Conservation (phyloP, 2,888 invertebrate genomes). For the Chloroclysta siterata region DNA sequence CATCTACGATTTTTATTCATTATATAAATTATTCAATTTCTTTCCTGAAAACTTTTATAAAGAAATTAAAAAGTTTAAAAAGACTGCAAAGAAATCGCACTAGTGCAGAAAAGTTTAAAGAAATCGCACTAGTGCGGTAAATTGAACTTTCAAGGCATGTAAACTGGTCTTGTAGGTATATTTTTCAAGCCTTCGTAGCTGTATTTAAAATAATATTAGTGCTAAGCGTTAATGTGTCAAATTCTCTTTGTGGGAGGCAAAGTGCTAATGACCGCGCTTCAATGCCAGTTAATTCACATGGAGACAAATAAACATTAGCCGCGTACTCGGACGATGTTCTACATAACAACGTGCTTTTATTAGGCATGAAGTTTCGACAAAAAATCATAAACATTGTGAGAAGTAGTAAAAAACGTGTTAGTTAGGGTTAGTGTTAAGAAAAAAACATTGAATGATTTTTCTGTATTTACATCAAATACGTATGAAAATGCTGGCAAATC, state of each 20-base stretch:
- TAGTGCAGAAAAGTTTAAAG: no score
- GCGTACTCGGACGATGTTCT: slow-evolving; percentile 19
- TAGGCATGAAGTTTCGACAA: slow-evolving; percentile 29
- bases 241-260: slow-evolving; percentile 60
- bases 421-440: no score
- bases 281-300: slow-evolving; percentile 45
- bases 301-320: slow-evolving; percentile 45
- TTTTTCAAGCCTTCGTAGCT: neutral
- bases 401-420: no score
- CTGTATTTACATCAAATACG: neutral
- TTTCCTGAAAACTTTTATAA: no score
- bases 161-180: no score
- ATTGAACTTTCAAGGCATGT: no score
- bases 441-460: neutral
- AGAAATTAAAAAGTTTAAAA: no score
- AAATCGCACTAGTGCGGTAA: no score
- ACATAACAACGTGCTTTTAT: slow-evolving; percentile 20
- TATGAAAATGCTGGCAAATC: slow-evolving; percentile 2
- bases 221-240: slow-evolving; percentile 44
- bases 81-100: no score
- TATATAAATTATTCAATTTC: no score
- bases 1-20: no score
- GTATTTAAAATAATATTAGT: slow-evolving; percentile 30
- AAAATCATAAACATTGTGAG: slow-evolving; percentile 12
- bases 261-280: slow-evolving; percentile 64